Base-by-base conservation (phyloP, 1,140 invertebrate species). In the Sycophila sp. region DNA sequence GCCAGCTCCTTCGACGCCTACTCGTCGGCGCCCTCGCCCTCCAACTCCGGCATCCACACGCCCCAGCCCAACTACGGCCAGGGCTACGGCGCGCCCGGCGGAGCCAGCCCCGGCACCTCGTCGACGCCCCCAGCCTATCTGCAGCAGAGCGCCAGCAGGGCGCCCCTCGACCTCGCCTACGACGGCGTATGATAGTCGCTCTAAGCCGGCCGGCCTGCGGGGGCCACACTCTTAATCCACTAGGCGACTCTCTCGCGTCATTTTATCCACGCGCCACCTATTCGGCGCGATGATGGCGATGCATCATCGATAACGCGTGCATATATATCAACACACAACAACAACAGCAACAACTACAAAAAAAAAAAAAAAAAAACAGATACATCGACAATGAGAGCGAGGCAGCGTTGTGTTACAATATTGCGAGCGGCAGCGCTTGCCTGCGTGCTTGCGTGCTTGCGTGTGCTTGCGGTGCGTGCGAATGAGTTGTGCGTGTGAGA, bases 151-250 rank as follows among this genome's bases (percentile, higher is more conserved):
- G 49, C 5, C 4, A n/a, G 19, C 71, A 82, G 83, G 72, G 84
- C 83, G 65, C 80, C 84, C 51, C 80, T 85, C 73, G 84, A 86
- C 75, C 81, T 86, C 63, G 80, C 80, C 53, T 86, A 86, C 76
- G 85, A 86, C 64, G 84, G 81, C 66, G 84, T 85, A 86, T 86
- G 85, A 86, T 86, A 86, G 82, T 84, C 77, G 76, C 78, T 81
- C 70, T 80, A 79, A 80, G 71, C 51, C 1, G 47, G 7, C 24
- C 24, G 15, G 24, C 38, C 58, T n/a, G 36, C 22, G 38, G 24
- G 58, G 8, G 22, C 36, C 49, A 17, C 49, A 11, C 17, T 80
- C n/a, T n/a, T 76, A 73, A 80, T 81, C 79, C 81, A 65, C 34
- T 47, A 47, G n/a, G n/a, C n/a, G n/a, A n/a, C n/a, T n/a, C n/a